Conservation (phyloP, 64 coral and sea anemone genomes). For the Catalaphyllia jardinei region DNA sequence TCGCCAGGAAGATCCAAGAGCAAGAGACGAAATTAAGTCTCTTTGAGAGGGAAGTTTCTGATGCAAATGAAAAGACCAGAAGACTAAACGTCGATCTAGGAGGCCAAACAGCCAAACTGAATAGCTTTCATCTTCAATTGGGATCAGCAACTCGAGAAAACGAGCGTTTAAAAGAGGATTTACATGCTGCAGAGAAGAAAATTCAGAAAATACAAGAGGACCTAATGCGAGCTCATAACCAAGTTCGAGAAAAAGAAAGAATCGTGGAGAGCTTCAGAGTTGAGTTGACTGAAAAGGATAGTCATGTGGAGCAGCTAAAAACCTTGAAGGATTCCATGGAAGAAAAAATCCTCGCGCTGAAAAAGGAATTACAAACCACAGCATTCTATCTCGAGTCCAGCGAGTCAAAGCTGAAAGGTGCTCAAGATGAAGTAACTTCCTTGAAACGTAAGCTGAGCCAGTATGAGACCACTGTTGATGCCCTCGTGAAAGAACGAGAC, state of each 20-base stretch:
- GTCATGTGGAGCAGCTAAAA: slow-evolving; percentile 29
- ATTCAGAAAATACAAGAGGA: slow-evolving; percentile 33
- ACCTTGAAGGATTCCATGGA: neutral
- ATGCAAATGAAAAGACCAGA: slow-evolving; percentile 10
- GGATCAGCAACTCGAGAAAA: neutral
- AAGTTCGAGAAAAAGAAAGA: slow-evolving; percentile 35
- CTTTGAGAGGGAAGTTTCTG: neutral
- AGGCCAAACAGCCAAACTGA: slow-evolving; percentile 1
- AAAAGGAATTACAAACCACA: slow-evolving; percentile 43
- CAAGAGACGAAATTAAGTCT: slow-evolving; percentile 16
- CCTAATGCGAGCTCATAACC: neutral
- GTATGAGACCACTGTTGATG: slow-evolving; percentile 4
- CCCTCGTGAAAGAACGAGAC: slow-evolving; percentile 31
- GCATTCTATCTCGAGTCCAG: slow-evolving; percentile 24
- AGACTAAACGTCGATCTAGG: neutral
- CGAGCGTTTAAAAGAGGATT: slow-evolving; percentile 17
- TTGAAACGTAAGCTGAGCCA: slow-evolving; percentile 26
- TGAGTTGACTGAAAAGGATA: slow-evolving; percentile 18
- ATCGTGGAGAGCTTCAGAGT: slow-evolving; percentile 13
- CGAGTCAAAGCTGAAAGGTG: slow-evolving; percentile 12
- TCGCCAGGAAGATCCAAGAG: slow-evolving; percentile 16
- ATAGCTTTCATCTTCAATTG: neutral
- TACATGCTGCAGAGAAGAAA: neutral
- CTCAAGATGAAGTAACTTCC: slow-evolving; percentile 28
- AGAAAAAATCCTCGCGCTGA: neutral